These are phyloP conservation scores for Gallinago media DNA, from an alignment of 2,113 vertebrate species.

Conservation along the genomic window DNA sequence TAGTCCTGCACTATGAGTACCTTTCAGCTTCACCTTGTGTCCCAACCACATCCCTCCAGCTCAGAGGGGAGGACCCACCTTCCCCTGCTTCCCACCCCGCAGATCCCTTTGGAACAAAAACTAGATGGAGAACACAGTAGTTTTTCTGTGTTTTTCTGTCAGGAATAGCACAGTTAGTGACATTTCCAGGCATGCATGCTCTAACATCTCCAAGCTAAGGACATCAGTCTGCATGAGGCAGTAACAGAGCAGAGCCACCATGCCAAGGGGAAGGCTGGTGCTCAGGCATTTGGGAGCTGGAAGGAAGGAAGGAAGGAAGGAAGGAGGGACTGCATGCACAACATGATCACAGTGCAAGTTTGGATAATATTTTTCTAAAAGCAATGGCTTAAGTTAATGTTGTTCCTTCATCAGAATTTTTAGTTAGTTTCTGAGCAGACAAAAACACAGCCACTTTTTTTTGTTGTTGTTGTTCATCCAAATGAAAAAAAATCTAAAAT, in stretches of 20 bases:
- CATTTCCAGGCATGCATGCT: not conserved
- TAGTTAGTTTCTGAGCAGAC: not conserved
- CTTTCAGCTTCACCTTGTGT: not conserved
- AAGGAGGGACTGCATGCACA: not conserved
- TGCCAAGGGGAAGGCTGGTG: not conserved
- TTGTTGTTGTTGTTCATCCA: not conserved
- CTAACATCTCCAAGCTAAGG: not conserved
- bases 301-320: not conserved
- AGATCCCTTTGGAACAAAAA: not conserved
- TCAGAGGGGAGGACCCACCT: not conserved
- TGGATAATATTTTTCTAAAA: not conserved
- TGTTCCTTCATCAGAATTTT: not conserved
- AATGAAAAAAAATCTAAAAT: not conserved
- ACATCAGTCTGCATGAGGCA: not conserved
- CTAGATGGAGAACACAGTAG: not conserved
- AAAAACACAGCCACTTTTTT: not conserved
- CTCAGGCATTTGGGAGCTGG: not conserved
- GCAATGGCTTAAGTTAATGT: not conserved
- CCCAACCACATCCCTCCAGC: not conserved
- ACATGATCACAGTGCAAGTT: not conserved
- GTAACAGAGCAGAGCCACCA: fast-evolving
- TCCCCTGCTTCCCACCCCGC: not conserved
- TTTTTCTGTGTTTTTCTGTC: not conserved
- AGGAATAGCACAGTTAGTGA: not conserved
- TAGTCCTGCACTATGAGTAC: not conserved